Conservation (phyloP, 2,888 invertebrate genomes). For the Syrphus vitripennis region DNA sequence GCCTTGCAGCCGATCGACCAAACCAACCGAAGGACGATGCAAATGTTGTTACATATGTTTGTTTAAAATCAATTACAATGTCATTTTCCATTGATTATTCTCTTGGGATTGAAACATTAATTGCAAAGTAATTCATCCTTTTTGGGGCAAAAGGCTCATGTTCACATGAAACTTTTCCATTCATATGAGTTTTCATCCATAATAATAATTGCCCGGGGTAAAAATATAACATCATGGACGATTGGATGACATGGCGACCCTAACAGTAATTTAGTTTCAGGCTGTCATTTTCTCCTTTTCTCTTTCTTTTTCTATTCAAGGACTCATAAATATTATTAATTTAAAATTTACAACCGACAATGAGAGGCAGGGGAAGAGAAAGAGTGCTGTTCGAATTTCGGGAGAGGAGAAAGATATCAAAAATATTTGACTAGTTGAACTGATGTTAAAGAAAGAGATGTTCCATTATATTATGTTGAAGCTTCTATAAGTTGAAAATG, state of each 20-base stretch:
- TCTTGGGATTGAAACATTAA: slow-evolving; percentile 68
- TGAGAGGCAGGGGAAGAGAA: background rate
- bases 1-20: too few relatives aligned
- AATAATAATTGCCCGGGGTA: slow-evolving; percentile 45
- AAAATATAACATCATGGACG: slow-evolving; percentile 30
- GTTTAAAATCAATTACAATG: slow-evolving; percentile 68
- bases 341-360: slow-evolving; percentile 42
- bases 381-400: background rate
- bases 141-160: background rate
- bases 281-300: too few relatives aligned
- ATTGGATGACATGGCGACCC: background rate
- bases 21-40: too few relatives aligned
- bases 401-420: slow-evolving; percentile 35
- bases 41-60: slow-evolving; percentile 52
- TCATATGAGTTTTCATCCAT: background rate
- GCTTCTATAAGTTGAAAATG: background rate
- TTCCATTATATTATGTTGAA: background rate
- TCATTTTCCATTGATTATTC: slow-evolving; percentile 69
- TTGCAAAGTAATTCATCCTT: slow-evolving; percentile 62
- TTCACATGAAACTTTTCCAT: background rate
- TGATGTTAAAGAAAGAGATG: background rate
- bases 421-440: background rate
- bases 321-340: slow-evolving; percentile 58
- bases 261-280: slow-evolving; percentile 30
- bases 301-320: slow-evolving; percentile 24